Conservation (phyloP, 2,888 invertebrate species). For the Meliscaeva auricollis region DNA sequence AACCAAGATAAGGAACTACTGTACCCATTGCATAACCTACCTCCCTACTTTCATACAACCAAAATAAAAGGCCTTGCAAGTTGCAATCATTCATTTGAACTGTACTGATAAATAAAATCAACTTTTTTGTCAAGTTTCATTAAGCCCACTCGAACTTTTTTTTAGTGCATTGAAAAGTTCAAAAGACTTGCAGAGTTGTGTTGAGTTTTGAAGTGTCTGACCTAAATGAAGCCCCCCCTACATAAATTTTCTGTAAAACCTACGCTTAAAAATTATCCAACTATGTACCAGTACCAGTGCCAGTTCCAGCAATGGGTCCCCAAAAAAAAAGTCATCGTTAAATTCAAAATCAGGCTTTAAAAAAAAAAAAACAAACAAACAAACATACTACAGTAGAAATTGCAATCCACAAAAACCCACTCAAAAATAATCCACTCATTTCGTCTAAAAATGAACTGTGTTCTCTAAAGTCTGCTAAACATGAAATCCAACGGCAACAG, state of each 20-base stretch:
- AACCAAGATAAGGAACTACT: constrained; percentile 5
- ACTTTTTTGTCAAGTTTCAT: too few species aligned
- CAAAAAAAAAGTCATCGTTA: neutral
- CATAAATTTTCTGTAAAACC: constrained; percentile 16
- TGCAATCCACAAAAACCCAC: constrained; percentile 58
- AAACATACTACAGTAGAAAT: constrained; percentile 20
- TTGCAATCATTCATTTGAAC: neutral
- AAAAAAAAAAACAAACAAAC: neutral
- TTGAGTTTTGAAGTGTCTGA: constrained; percentile 39
- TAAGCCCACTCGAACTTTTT: too few species aligned
- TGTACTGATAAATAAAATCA: neutral
- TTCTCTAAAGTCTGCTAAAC: neutral
- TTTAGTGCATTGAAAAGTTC: constrained; percentile 30
- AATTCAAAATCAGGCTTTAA: constrained; percentile 30
- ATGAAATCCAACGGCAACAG: neutral
- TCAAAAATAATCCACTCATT: constrained; percentile 33
- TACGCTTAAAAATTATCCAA: constrained; percentile 16
- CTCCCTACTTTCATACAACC: neutral
- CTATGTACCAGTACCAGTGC: neutral
- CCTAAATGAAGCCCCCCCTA: constrained; percentile 51
- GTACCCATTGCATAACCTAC: neutral
- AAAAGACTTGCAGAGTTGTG: constrained; percentile 28
- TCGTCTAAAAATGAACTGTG: neutral
- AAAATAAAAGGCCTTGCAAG: neutral
- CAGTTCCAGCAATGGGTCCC: neutral